Evolutionary conservation across 1,140 invertebrate genomes (phyloP).

Genomic region (Mamestra configurata): DNA sequence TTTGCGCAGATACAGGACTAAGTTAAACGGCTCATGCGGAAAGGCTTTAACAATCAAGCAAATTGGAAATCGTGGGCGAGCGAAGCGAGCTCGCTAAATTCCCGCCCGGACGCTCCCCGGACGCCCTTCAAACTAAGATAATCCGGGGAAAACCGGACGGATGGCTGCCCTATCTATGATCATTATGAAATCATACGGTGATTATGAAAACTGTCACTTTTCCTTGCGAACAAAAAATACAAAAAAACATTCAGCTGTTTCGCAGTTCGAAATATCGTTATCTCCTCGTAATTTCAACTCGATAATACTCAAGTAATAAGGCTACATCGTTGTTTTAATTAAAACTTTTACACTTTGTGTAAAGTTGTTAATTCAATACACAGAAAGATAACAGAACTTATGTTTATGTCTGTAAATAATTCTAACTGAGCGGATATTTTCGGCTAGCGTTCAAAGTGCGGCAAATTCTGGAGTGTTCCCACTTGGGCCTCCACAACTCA

Average conservation of each 20-base stretch:
- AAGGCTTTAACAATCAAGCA: too few species aligned
- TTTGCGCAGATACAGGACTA: too few species aligned
- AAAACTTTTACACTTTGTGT: conserved; percentile 41
- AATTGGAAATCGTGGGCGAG: too few species aligned
- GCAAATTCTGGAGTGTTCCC: conserved; percentile 40
- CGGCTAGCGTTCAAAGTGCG: background rate
- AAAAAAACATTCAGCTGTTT: conserved; percentile 4
- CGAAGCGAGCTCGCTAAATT: too few species aligned
- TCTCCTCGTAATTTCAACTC: conserved; percentile 19
- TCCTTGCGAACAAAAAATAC: background rate
- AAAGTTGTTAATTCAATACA: conserved; percentile 36
- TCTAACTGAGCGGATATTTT: conserved; percentile 8
- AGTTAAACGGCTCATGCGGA: too few species aligned
- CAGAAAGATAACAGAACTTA: background rate
- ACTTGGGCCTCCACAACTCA: conserved; percentile 36
- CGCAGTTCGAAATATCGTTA: background rate
- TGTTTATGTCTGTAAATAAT: background rate
- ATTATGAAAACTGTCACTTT: too few species aligned
- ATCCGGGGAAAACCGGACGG: too few species aligned
- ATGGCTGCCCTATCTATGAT: too few species aligned
- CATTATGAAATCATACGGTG: too few species aligned
- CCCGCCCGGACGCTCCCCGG: too few species aligned
- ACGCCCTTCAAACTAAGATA: too few species aligned
- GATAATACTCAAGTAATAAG: background rate
- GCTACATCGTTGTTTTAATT: conserved; percentile 42